Evolutionary conservation across 1,140 invertebrate genomes (phyloP).

Genomic region (Notospermus geniculatus): DNA sequence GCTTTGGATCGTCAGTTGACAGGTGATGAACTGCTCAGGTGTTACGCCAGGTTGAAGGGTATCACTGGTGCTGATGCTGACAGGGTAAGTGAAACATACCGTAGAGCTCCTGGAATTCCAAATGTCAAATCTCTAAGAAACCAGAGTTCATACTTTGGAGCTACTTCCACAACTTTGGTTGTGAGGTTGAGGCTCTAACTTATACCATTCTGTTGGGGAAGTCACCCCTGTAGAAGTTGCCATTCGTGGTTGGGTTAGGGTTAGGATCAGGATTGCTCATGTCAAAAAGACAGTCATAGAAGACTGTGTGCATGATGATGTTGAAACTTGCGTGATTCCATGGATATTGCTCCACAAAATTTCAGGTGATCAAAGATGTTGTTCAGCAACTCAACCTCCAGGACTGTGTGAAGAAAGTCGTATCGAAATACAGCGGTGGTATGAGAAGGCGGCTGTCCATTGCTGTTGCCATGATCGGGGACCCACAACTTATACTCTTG

Average conservation of each 20-base stretch:
- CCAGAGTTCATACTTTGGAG: too few species aligned
- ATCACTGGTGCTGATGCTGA: constrained; percentile 30
- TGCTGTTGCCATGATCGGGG: constrained; percentile 56
- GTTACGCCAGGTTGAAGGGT: constrained; percentile 46
- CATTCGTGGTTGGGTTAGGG: too few species aligned
- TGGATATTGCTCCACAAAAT: constrained; percentile 4
- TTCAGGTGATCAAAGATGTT: constrained; percentile 42
- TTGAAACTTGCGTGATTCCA: too few species aligned
- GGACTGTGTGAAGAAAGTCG: constrained; percentile 38
- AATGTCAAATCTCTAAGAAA: too few species aligned
- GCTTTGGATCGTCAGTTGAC: constrained; percentile 74
- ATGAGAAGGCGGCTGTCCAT: constrained; percentile 56
- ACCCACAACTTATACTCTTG: constrained; percentile 55
- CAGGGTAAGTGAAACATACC: constrained; percentile 41
- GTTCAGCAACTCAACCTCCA: constrained; percentile 43
- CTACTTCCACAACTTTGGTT: too few species aligned
- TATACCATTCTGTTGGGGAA: not conserved
- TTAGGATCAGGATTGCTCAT: too few species aligned
- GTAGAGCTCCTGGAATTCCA: too few species aligned
- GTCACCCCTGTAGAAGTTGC: too few species aligned
- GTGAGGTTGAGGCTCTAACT: too few species aligned
- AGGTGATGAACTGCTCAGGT: constrained; percentile 43
- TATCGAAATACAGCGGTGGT: constrained; percentile 55
- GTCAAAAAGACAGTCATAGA: too few species aligned
- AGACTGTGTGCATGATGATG: too few species aligned